Conservation (phyloP, 2,797 vertebrate genomes). For the Propithecus deckenii region DNA sequence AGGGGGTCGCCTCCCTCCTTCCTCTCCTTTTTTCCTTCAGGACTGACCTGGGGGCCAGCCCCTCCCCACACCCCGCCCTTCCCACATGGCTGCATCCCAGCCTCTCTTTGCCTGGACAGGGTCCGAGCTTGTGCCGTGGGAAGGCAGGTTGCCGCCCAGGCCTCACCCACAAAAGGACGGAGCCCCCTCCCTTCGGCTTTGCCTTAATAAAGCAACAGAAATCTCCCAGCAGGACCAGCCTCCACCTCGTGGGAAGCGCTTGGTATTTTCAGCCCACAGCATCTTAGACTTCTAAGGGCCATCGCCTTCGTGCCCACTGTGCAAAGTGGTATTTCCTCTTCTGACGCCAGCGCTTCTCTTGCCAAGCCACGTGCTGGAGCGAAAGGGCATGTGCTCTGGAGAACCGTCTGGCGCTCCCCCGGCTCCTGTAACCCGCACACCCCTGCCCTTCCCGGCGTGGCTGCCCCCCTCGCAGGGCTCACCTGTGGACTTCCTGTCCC, state of each 20-base stretch:
- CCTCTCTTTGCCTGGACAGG: too few species aligned
- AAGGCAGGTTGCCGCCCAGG: not conserved
- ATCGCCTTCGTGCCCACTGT: not conserved
- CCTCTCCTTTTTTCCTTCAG: too few species aligned
- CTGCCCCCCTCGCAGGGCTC: not conserved
- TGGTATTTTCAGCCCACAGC: not conserved
- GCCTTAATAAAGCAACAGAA: not conserved
- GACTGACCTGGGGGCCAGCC: not conserved
- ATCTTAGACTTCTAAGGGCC: not conserved
- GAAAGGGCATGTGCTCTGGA: not conserved
- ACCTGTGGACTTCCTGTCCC: not conserved
- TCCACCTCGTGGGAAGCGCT: not conserved
- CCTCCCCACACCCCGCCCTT: not conserved
- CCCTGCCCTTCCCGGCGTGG: fast-evolving
- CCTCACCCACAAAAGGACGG: too few species aligned
- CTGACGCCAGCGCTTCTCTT: not conserved
- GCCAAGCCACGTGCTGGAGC: not conserved
- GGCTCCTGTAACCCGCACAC: not conserved
- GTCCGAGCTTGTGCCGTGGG: not conserved
- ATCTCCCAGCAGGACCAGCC: not conserved
- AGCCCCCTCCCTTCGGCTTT: not conserved
- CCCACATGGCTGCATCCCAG: not conserved
- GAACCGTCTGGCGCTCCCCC: not conserved
- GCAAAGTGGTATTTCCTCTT: not conserved
- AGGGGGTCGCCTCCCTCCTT: fast-evolving